These are phyloP conservation scores for Lerema accius DNA, from an alignment of 1,140 invertebrate species.

Conservation along the genomic window DNA sequence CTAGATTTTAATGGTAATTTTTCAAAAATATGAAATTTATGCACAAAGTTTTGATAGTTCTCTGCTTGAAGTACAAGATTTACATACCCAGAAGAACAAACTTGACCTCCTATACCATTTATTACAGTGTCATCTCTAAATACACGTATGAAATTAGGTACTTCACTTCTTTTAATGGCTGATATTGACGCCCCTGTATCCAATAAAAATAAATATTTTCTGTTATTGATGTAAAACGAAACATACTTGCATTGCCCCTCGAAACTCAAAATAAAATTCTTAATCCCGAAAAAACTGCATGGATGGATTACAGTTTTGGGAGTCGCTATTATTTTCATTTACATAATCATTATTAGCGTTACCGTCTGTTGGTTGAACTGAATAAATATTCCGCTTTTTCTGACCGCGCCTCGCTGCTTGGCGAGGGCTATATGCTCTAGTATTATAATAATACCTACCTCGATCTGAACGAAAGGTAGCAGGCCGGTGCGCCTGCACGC, in stretches of 20 bases:
- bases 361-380: background rate
- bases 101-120: background rate
- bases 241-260: conserved; percentile 8
- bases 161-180: conserved; percentile 6
- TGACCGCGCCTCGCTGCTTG: background rate
- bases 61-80: background rate
- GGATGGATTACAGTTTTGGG: background rate
- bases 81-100: background rate
- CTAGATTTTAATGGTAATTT: conserved; percentile 16
- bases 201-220: conserved; percentile 18
- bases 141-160: conserved; percentile 1
- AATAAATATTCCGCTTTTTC: background rate
- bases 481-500: background rate
- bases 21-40: conserved; percentile 26
- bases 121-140: conserved; percentile 1
- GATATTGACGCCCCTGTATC: conserved; percentile 18
- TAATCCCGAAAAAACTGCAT: conserved; percentile 25
- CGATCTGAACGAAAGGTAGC: background rate
- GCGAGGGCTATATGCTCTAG: background rate
- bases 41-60: background rate
- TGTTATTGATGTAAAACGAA: conserved; percentile 9
- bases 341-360: background rate
- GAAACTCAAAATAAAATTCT: conserved; percentile 1
- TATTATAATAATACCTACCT: background rate
- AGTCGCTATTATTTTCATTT: background rate